Conservation (phyloP, 2,113 vertebrate genomes). For the Calyptommatus sinebrachiatus region DNA sequence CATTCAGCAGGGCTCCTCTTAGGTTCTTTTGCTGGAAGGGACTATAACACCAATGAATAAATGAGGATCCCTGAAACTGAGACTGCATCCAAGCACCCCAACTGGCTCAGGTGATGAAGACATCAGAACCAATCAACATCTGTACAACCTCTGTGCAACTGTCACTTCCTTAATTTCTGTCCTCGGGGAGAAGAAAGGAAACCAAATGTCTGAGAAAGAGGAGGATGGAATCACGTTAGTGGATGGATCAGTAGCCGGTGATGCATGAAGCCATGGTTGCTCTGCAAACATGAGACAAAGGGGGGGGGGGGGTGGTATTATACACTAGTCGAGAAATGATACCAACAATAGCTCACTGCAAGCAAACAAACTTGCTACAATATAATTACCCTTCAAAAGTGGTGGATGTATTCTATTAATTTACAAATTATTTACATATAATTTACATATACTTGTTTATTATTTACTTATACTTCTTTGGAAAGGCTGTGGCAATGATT, state of each 20-base stretch:
- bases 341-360: no score
- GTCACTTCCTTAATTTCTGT: conserved; percentile 23
- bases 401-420: no score
- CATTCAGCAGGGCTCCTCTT: no score
- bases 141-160: conserved; percentile 6
- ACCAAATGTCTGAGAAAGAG: conserved; percentile 23
- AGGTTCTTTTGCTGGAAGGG: not conserved
- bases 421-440: no score
- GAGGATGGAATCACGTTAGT: conserved; percentile 20
- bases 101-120: not conserved
- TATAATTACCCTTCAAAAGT: no score
- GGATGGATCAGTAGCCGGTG: conserved; percentile 6
- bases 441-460: no score
- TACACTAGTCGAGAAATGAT: no score
- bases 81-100: not conserved
- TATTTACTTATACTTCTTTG: no score
- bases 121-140: not conserved
- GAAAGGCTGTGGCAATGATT: no score
- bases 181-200: conserved; percentile 3
- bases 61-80: not conserved
- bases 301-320: no score
- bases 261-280: conserved; percentile 54
- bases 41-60: not conserved
- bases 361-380: no score
- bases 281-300: no score